phyloP scores from a whole-genome alignment of 2,113 vertebrate species.

The Pongo pygmaeus region DNA sequence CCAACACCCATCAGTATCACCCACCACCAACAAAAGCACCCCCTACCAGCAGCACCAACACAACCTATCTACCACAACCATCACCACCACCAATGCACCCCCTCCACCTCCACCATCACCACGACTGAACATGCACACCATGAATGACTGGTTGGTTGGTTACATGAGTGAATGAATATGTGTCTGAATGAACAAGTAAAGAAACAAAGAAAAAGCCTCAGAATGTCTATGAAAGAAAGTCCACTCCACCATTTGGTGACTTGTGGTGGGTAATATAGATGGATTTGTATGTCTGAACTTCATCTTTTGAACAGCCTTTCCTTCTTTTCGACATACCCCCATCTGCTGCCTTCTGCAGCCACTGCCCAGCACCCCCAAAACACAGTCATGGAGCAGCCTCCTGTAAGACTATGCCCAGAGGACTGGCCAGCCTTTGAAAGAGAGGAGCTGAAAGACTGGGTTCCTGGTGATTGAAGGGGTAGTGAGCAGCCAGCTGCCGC shows the following conservation, averaged over 20 bases:
- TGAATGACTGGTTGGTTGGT: not conserved
- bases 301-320: not conserved
- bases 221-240: not conserved
- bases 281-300: not conserved
- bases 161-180: not conserved
- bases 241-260: not conserved
- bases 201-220: not conserved
- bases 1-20: not conserved
- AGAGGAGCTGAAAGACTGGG: not conserved
- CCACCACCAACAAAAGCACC: not conserved
- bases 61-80: not conserved
- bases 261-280: not conserved
- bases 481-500: not conserved
- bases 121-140: not conserved
- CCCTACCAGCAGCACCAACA: not conserved
- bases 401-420: not conserved
- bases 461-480: not conserved
- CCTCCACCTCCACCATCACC: not conserved
- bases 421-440: not conserved
- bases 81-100: not conserved
- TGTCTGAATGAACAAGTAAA: not conserved
- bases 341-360: not conserved
- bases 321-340: not conserved
- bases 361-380: not conserved
- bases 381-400: not conserved